Evolutionary conservation across 2,888 invertebrate species (phyloP).

Genomic region (Buathra laborator): DNA sequence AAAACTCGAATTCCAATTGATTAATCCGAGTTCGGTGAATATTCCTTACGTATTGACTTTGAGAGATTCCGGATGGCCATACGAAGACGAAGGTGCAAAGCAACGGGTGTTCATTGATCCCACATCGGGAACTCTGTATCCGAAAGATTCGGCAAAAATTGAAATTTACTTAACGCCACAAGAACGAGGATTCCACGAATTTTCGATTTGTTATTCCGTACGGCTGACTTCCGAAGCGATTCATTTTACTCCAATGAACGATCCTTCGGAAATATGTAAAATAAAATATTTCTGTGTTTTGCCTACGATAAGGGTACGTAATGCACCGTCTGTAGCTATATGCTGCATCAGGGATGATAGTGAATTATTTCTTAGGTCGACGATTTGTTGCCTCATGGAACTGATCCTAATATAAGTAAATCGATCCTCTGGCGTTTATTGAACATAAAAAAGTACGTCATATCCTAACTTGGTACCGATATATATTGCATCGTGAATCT

Average conservation of each 20-base stretch:
- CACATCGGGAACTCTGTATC: constrained; percentile 74
- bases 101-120: constrained; percentile 76
- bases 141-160: constrained; percentile 78
- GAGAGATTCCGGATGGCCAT: constrained; percentile 66
- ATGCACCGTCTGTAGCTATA: not conserved
- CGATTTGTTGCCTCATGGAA: constrained; percentile 79
- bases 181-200: constrained; percentile 78
- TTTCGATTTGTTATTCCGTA: constrained; percentile 81
- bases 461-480: not conserved
- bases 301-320: constrained; percentile 82
- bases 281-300: constrained; percentile 80
- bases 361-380: constrained; percentile 78
- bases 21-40: constrained; percentile 84
- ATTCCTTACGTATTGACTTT: constrained; percentile 81
- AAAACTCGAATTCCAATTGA: constrained; percentile 80
- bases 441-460: constrained; percentile 82
- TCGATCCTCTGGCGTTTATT: constrained; percentile 83
- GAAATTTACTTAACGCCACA: constrained; percentile 77
- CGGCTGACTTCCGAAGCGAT: constrained; percentile 74
- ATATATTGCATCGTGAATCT: not conserved
- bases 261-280: constrained; percentile 72
- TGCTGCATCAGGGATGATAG: not conserved
- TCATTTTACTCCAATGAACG: constrained; percentile 64
- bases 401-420: constrained; percentile 80
- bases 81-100: constrained; percentile 63